Evolutionary conservation across 2,797 vertebrate species (phyloP).

Genomic region (Gambusia yucatana): DNA sequence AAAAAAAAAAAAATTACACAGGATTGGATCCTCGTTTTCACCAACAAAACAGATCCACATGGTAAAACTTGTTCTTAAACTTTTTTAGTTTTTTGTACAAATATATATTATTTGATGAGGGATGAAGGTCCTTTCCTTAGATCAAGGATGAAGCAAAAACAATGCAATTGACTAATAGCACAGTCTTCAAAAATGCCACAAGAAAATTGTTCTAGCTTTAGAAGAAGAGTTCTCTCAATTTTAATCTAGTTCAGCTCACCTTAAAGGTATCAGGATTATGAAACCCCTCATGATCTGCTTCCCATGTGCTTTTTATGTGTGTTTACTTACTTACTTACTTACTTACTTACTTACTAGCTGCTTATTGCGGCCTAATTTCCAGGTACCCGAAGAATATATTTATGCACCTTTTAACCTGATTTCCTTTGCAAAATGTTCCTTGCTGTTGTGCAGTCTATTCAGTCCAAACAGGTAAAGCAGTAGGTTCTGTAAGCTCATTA

Average conservation of each 20-base stretch:
- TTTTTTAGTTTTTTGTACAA: background rate
- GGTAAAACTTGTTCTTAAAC: background rate
- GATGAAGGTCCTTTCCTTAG: background rate
- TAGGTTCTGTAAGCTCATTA: constrained; percentile 24
- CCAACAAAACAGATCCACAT: background rate
- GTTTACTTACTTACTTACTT: background rate
- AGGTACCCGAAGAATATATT: background rate
- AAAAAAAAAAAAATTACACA: background rate
- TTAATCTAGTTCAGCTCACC: background rate
- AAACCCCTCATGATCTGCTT: background rate
- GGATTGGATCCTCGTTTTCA: background rate
- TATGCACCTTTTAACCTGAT: constrained; percentile 3
- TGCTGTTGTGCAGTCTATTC: constrained; percentile 1
- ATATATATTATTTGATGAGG: background rate
- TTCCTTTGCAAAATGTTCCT: background rate
- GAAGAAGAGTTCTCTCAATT: background rate
- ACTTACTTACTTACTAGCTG: background rate
- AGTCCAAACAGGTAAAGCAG: constrained; percentile 7
- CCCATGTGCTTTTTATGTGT: background rate
- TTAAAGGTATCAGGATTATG: background rate
- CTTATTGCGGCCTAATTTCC: background rate
- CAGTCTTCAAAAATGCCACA: background rate
- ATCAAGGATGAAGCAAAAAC: background rate
- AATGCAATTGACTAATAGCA: background rate
- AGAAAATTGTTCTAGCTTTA: background rate